Evolutionary conservation across 2,888 invertebrate species (phyloP).

Genomic region (Folsomia manolachei): DNA sequence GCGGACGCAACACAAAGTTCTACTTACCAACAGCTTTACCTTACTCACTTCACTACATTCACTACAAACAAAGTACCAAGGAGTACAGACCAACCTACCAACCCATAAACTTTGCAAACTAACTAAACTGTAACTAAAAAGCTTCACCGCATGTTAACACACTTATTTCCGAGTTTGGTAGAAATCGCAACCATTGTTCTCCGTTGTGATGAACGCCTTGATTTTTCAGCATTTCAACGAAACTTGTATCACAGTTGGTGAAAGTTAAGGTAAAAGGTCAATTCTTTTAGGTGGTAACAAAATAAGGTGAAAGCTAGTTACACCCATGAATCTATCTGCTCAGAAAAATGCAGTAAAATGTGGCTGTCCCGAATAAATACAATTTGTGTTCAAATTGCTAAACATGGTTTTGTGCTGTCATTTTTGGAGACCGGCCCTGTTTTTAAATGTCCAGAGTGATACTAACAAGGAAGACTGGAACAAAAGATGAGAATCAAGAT

Average conservation of each 20-base stretch:
- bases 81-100: no score
- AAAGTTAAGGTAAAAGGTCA: background rate
- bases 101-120: background rate
- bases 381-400: no score
- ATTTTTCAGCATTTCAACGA: background rate
- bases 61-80: background rate
- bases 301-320: no score
- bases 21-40: background rate
- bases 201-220: background rate
- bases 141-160: background rate
- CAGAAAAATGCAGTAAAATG: no score
- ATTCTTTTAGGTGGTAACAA: no score
- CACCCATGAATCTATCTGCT: no score
- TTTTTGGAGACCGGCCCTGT: no score
- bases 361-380: no score
- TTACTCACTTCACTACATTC: background rate
- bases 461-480: no score
- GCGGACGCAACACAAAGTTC: background rate
- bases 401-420: no score
- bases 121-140: background rate
- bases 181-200: background rate
- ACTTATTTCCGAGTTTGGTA: background rate
- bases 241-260: background rate
- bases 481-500: no score
- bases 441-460: no score